Conservation (phyloP, 2,888 invertebrate genomes). For the Caenorhabditis panamensis region DNA sequence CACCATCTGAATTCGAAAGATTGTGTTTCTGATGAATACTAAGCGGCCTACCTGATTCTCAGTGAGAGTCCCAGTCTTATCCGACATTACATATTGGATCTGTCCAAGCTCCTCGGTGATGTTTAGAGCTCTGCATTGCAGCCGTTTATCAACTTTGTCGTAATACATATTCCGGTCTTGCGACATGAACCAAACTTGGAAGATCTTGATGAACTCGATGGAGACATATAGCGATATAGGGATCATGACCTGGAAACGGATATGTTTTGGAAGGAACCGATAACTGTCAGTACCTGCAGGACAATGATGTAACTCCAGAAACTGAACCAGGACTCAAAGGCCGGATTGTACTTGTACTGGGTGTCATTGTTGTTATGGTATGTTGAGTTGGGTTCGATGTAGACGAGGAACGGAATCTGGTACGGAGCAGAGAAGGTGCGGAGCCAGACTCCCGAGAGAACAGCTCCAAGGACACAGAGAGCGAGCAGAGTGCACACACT, state of each 20-base stretch:
- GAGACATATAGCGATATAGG: conserved; percentile 96
- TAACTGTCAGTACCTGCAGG: conserved; percentile 86
- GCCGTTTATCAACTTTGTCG: conserved; percentile 88
- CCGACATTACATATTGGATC: conserved; percentile 95
- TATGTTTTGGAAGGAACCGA: not conserved
- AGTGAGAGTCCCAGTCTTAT: conserved; percentile 97
- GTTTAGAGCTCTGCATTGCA: conserved; percentile 87
- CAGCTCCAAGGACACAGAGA: conserved; percentile 92
- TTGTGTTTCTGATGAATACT: not conserved
- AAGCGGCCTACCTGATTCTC: conserved; percentile 87
- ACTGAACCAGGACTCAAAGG: conserved; percentile 88
- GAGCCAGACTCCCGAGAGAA: conserved; percentile 83
- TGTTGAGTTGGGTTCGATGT: conserved; percentile 38
- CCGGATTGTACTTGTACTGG: conserved; percentile 59
- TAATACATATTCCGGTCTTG: conserved; percentile 86
- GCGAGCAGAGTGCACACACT: conserved; percentile 88
- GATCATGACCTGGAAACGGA: conserved; percentile 89
- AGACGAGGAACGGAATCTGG: conserved; percentile 64
- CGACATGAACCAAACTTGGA: conserved; percentile 95
- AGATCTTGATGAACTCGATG: conserved; percentile 94
- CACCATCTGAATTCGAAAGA: conserved; percentile 87
- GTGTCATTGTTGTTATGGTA: conserved; percentile 47
- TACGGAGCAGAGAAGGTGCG: conserved; percentile 56
- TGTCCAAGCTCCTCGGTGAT: conserved; percentile 98
- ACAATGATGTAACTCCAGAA: conserved; percentile 97